Conservation (phyloP, 2,888 invertebrate species). For the Aromia moschata region DNA sequence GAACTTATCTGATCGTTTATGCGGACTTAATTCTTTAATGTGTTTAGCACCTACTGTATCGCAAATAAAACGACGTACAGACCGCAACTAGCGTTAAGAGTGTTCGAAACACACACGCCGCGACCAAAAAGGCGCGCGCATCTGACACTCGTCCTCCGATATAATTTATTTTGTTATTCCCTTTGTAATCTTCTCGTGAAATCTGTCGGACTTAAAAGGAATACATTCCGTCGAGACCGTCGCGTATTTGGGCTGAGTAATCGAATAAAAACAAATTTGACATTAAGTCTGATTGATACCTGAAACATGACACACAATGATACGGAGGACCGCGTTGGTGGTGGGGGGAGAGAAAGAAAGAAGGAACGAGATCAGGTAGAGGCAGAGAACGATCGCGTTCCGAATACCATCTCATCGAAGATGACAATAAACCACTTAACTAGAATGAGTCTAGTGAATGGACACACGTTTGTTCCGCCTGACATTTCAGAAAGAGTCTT, state of each 20-base stretch:
- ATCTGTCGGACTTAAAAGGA: conserved; percentile 48
- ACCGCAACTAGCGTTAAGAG: no score
- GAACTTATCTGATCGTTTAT: no score
- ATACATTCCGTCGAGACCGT: conserved; percentile 40
- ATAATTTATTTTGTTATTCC: conserved; percentile 36
- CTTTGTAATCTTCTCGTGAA: conserved; percentile 46
- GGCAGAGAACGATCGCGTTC: conserved; percentile 38
- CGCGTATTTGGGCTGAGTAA: conserved; percentile 48
- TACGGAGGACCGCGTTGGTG: conserved; percentile 39
- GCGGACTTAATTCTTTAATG: no score
- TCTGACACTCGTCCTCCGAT: conserved; percentile 41
- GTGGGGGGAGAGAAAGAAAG: conserved; percentile 26
- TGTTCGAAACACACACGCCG: no score
- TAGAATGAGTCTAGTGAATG: conserved; percentile 62
- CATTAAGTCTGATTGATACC: conserved; percentile 60
- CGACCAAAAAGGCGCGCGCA: conserved; percentile 15
- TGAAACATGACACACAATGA: conserved; percentile 51
- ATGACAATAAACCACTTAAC: conserved; percentile 64
- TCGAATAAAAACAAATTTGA: conserved; percentile 58
- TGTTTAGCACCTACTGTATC: no score
- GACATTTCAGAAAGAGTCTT: conserved; percentile 59
- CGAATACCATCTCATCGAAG: conserved; percentile 53
- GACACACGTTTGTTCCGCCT: conserved; percentile 61
- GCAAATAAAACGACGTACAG: no score
- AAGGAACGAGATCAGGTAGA: conserved; percentile 38